Evolutionary conservation across 2,113 vertebrate species (phyloP).

Genomic region (Speoplatyrhinus poulsoni): DNA sequence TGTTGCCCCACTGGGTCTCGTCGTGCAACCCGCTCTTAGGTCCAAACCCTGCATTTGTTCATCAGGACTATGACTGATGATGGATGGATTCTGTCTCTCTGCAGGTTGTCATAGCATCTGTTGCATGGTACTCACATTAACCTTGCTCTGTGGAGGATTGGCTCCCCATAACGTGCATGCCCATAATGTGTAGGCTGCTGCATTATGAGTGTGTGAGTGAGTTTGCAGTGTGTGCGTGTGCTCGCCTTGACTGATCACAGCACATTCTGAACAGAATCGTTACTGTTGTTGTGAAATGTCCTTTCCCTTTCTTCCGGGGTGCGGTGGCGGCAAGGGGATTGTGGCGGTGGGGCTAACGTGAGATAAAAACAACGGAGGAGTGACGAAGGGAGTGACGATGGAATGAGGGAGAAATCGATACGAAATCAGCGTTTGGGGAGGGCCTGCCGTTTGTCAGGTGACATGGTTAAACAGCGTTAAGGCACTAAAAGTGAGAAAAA

Average conservation of each 20-base stretch:
- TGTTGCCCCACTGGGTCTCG: conserved; percentile 48
- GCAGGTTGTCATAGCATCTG: conserved; percentile 70
- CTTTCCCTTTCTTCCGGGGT: conserved; percentile 17
- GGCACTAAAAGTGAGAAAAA: conserved; percentile 94
- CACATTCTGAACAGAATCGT: conserved; percentile 20
- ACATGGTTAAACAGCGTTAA: conserved; percentile 87
- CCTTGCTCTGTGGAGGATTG: conserved; percentile 30
- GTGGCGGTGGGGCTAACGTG: conserved; percentile 77
- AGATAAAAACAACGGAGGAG: conserved; percentile 86
- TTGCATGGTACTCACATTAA: conserved; percentile 49
- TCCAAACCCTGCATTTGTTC: conserved; percentile 62
- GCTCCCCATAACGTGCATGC: conserved; percentile 21
- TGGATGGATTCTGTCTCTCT: conserved; percentile 68
- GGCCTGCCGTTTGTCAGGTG: conserved; percentile 97
- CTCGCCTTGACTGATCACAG: conserved; percentile 3
- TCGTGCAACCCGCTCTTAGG: conserved; percentile 39
- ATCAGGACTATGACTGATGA: conserved; percentile 64
- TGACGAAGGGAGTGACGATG: conserved; percentile 85
- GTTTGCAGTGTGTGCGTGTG: too few relatives aligned
- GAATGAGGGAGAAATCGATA: conserved; percentile 93
- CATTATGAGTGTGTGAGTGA: background rate
- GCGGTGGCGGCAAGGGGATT: conserved; percentile 30
- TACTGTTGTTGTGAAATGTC: conserved; percentile 33
- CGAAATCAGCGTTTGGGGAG: conserved; percentile 94
- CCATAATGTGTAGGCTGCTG: background rate